Percentiles rank a stretch among this genome's conserved stretches.
Conservation (phyloP, 1,140 invertebrate genomes). For the Drosophila navojoa region DNA sequence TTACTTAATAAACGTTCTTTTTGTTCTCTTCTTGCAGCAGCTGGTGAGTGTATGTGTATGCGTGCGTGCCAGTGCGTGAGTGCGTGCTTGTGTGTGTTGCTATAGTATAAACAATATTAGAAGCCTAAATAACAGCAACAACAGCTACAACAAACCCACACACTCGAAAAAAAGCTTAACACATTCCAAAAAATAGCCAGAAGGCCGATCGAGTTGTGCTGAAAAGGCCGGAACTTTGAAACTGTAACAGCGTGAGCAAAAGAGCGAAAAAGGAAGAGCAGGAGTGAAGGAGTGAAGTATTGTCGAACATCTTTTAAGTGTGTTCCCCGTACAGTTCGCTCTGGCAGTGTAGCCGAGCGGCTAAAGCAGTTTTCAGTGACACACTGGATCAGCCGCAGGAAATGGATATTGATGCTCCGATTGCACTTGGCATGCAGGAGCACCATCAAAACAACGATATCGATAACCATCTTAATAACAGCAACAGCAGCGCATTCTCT, state of each 20-base stretch:
- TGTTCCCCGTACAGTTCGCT: neutral
- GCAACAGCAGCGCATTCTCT: slow-evolving; percentile 11
- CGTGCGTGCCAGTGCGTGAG: slow-evolving; percentile 21
- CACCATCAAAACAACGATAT: slow-evolving; percentile 36
- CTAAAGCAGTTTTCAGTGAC: slow-evolving; percentile 26
- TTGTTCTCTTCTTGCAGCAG: slow-evolving; percentile 67
- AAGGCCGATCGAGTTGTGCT: slow-evolving; percentile 28
- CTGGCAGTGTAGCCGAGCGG: slow-evolving; percentile 9
- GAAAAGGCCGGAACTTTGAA: slow-evolving; percentile 33
- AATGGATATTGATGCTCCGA: slow-evolving; percentile 80
- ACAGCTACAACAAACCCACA: slow-evolving; percentile 44
- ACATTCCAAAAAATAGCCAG: slow-evolving; percentile 66
- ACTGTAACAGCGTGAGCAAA: slow-evolving; percentile 1
- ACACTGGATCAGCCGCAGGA: slow-evolving; percentile 76
- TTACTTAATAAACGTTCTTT: slow-evolving; percentile 46
- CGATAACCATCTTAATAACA: slow-evolving; percentile 43
- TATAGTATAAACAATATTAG: slow-evolving; percentile 44
- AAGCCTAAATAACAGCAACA: slow-evolving; percentile 22
- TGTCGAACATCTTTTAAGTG: slow-evolving; percentile 16
- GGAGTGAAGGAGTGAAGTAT: neutral
- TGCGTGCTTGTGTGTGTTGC: slow-evolving; percentile 47
- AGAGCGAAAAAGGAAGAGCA: neutral
- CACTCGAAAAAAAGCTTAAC: slow-evolving; percentile 54
- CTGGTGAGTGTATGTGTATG: slow-evolving; percentile 48
- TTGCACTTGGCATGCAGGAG: slow-evolving; percentile 54